Percentiles rank a stretch among this genome's conserved stretches.
Evolutionary conservation across 2,888 invertebrate genomes (phyloP).

Genomic region (Buathra laborator): DNA sequence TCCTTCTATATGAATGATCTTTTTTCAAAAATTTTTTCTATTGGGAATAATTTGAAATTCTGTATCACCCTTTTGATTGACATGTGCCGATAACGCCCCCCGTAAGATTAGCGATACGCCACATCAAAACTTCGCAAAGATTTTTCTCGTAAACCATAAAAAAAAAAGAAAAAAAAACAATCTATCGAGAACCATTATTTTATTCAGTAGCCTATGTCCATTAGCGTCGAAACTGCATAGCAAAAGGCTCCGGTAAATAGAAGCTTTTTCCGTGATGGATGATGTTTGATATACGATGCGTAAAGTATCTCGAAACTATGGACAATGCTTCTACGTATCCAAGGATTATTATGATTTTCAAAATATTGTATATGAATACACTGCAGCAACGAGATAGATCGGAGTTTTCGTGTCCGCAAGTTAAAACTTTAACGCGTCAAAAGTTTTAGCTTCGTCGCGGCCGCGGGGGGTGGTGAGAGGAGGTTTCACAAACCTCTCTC

Average conservation of each 20-base stretch:
- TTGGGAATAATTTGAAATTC: too few relatives aligned
- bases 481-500: neutral
- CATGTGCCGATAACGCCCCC: too few relatives aligned
- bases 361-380: constrained; percentile 45
- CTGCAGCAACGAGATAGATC: constrained; percentile 9
- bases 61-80: too few relatives aligned
- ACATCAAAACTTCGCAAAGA: too few relatives aligned
- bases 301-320: constrained; percentile 30
- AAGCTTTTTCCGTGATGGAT: neutral
- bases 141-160: too few relatives aligned
- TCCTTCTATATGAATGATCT: too few relatives aligned
- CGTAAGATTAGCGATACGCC: too few relatives aligned
- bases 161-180: too few relatives aligned
- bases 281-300: neutral
- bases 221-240: neutral
- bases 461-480: neutral
- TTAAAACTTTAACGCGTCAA: constrained; percentile 50
- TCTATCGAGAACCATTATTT: too few relatives aligned
- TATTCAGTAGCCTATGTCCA: neutral
- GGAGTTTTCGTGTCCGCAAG: constrained; percentile 5
- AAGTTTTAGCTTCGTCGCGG: constrained; percentile 29
- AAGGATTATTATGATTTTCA: constrained; percentile 45
- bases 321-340: constrained; percentile 16
- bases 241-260: neutral
- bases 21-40: too few relatives aligned